These are phyloP conservation scores for Lethrus apterus DNA, from an alignment of 1,140 invertebrate species.

Conservation along the genomic window DNA sequence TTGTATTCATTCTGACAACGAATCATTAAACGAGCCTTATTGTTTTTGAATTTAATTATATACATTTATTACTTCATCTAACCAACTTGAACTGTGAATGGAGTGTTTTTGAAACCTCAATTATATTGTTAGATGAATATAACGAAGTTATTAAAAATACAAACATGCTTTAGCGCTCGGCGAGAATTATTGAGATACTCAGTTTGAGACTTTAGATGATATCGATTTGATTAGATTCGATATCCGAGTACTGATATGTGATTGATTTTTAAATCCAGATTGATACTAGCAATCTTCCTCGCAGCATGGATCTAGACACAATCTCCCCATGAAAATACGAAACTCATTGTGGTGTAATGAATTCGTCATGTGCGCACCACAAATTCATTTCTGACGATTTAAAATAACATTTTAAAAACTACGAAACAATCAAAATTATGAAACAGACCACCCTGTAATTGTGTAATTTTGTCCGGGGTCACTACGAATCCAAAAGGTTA, in stretches of 20 bases:
- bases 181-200: no score
- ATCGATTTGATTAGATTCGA: slow-evolving; percentile 9
- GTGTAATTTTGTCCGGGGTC: slow-evolving; percentile 1
- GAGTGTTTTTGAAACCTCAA: no score
- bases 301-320: slow-evolving; percentile 9
- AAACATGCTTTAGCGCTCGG: no score
- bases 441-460: neutral
- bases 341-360: slow-evolving; percentile 5
- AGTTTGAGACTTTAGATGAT: slow-evolving; percentile 5
- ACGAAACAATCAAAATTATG: slow-evolving; percentile 1
- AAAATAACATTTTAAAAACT: slow-evolving; percentile 4
- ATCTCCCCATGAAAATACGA: slow-evolving; percentile 5
- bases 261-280: slow-evolving; percentile 15
- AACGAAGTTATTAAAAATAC: no score
- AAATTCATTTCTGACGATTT: neutral
- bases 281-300: slow-evolving; percentile 11
- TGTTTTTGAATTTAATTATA: no score
- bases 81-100: no score
- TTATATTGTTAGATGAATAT: no score
- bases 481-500: slow-evolving; percentile 7
- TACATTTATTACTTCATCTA: no score
- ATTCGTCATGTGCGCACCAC: slow-evolving; percentile 1
- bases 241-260: slow-evolving; percentile 1
- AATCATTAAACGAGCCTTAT: no score
- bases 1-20: no score